Conservation (phyloP, 37 sponge, comb jelly and placozoan genomes). For the Beroe ovata region DNA sequence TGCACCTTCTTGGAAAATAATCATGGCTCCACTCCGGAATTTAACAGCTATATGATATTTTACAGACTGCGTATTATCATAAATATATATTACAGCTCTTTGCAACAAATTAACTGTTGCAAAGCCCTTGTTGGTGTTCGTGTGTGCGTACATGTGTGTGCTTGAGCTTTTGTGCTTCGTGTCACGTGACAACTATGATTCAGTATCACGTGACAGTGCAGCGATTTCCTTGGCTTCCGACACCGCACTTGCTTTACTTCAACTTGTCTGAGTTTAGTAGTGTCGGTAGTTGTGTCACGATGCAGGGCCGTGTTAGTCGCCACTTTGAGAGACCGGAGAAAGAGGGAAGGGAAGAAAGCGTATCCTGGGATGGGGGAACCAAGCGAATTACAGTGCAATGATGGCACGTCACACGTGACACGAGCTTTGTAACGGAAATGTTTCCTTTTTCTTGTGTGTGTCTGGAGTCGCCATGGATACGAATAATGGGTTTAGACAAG, state of each 20-base stretch:
- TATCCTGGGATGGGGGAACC: too few species aligned
- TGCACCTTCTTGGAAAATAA: neutral
- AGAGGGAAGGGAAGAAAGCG: too few species aligned
- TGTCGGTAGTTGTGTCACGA: conserved; percentile 27
- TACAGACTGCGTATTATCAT: neutral
- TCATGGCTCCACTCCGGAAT: neutral
- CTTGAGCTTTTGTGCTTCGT: neutral
- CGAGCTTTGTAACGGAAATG: too few species aligned
- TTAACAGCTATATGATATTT: neutral
- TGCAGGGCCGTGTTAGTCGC: neutral
- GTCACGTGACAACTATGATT: neutral
- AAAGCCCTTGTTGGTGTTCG: too few species aligned
- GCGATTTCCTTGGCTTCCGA: conserved; percentile 46
- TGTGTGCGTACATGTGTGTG: conserved; percentile 13
- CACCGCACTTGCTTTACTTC: conserved; percentile 52
- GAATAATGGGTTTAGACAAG: too few species aligned
- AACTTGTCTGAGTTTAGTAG: conserved; percentile 56
- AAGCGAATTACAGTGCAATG: too few species aligned
- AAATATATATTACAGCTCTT: neutral
- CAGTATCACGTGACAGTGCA: neutral
- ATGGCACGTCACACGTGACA: too few species aligned
- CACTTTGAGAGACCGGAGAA: conserved; percentile 39
- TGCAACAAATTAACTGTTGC: neutral
- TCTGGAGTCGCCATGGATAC: too few species aligned
- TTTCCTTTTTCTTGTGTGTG: too few species aligned